These are phyloP conservation scores for Leucania comma DNA, from an alignment of 2,888 invertebrate species.

Conservation along the genomic window DNA sequence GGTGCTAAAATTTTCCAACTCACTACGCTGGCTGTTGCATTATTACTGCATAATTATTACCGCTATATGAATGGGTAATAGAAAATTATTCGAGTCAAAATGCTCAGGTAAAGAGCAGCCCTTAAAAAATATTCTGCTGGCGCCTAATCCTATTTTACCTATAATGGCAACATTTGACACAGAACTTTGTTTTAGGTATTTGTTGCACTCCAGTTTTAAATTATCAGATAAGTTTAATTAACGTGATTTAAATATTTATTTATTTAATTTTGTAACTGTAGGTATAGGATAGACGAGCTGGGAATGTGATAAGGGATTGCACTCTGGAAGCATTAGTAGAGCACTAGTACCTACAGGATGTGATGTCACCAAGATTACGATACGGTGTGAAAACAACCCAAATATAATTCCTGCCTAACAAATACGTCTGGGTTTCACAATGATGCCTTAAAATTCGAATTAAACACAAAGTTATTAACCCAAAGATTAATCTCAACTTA, in stretches of 20 bases:
- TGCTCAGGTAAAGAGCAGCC: too few relatives aligned
- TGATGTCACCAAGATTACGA: conserved; percentile 14
- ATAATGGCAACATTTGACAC: not conserved
- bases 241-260: too few relatives aligned
- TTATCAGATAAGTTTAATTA: too few relatives aligned
- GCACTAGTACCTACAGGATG: too few relatives aligned
- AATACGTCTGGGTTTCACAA: conserved; percentile 38
- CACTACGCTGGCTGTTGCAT: too few relatives aligned
- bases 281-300: not conserved
- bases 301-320: not conserved
- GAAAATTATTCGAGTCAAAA: too few relatives aligned
- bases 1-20: too few relatives aligned
- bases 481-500: conserved; percentile 71
- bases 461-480: conserved; percentile 67
- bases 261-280: not conserved
- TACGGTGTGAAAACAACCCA: conserved; percentile 27
- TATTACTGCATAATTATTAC: too few relatives aligned
- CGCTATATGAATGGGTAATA: too few relatives aligned
- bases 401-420: conserved; percentile 14
- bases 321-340: not conserved
- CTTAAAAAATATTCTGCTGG: too few relatives aligned
- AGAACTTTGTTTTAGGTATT: not conserved
- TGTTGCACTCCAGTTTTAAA: not conserved
- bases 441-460: conserved; percentile 49
- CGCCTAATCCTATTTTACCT: not conserved